Evolutionary conservation across 2,888 invertebrate species (phyloP).

Genomic region (Melikaiella ostensackeni): DNA sequence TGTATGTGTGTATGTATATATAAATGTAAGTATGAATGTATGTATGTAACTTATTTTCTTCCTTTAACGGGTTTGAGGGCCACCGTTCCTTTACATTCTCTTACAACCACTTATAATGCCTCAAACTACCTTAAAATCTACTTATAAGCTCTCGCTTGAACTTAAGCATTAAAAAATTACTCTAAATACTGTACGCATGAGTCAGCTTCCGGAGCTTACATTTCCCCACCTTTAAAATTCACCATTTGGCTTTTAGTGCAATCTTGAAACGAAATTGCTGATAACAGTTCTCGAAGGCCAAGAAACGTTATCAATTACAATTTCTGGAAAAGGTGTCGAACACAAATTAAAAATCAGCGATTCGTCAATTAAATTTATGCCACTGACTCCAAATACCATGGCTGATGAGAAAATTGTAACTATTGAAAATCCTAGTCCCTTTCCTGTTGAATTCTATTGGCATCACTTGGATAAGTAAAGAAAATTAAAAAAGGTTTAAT

Average conservation of each 20-base stretch:
- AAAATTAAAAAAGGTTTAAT: not conserved
- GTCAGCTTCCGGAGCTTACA: no score
- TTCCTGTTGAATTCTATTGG: constrained; percentile 84
- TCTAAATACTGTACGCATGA: no score
- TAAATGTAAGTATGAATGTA: no score
- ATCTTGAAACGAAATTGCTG: constrained; percentile 67
- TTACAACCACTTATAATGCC: no score
- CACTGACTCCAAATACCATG: constrained; percentile 82
- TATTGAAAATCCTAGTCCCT: constrained; percentile 82
- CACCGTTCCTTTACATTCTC: no score
- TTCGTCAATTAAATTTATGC: constrained; percentile 80
- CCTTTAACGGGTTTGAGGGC: no score
- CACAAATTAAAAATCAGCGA: constrained; percentile 79
- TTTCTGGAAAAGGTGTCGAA: constrained; percentile 80
- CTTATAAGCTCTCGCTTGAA: no score
- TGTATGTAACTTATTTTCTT: no score
- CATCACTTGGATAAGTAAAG: constrained; percentile 83
- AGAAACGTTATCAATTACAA: constrained; percentile 76
- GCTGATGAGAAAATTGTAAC: constrained; percentile 81
- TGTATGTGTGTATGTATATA: no score
- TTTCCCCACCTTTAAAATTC: no score
- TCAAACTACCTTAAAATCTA: no score
- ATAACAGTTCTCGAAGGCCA: constrained; percentile 79
- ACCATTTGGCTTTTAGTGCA: constrained; percentile 65
- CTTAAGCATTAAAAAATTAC: no score